Evolutionary conservation across 2,888 invertebrate genomes (phyloP), one percentile per base, ranked within the genome.

Genomic region (Drosophila barbarae): DNA sequence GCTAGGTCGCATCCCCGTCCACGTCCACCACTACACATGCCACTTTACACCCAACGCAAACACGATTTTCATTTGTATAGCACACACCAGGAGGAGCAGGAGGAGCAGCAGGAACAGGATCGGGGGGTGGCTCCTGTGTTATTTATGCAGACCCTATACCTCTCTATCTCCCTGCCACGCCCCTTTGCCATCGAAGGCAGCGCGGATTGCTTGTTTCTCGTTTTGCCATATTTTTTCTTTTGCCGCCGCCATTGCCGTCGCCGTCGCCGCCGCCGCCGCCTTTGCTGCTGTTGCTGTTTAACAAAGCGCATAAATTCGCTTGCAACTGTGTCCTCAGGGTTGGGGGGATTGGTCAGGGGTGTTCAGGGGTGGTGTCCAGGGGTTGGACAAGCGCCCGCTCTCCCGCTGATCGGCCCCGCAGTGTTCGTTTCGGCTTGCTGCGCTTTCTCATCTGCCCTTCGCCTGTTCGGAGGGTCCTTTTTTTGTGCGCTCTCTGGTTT

Each of bases 251-350:
- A 39, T 74, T 60, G 69, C 47, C 47, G 57, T 46, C 47, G 28
- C 38, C 38, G 46, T 55, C 63, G 69, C 47, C 47, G 57, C 42
- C 47, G 28, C 38, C 38, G 46, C 58, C 63, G 59, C 52, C 53
- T 59, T 42, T 56, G 75, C 76, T 76, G 79, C 69, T 86, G 73
- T 69, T 73, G 78, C 85, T 86, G 86, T 85, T 83, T 83, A 83
- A 83, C 86, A 83, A 86, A 83, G 86, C 82, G 86, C 82, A 83
- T 86, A 83, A 83, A 83, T 86, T 83, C 86, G 85, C 80, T 85
- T 72, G 85, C 86, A 83, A 83, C 84, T 84, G 85, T 72, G 86
- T 84, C 82, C 86, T 75, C 72, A 66, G 85, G 74, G 47, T 12
- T 36, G 57, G 18, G 18, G 18, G 10, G 54, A 26, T 13, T 26